These are phyloP conservation scores for Lepidonotus clava DNA, from an alignment of 2,888 invertebrate species.

Conservation along the genomic window DNA sequence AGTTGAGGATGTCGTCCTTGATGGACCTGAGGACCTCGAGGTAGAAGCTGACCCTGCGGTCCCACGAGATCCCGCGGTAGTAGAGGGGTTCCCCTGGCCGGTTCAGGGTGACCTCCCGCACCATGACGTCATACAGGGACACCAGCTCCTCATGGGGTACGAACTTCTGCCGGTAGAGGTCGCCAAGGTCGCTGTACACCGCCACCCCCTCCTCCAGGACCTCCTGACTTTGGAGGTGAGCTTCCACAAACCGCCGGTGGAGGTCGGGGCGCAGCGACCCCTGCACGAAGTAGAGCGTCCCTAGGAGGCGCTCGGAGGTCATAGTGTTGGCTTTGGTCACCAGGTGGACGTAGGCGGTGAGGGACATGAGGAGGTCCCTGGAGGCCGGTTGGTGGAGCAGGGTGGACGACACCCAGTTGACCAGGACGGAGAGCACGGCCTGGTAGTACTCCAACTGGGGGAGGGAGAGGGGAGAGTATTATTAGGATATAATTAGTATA, in stretches of 20 bases:
- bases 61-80: background rate
- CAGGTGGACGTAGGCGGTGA: background rate
- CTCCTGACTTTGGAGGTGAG: no score
- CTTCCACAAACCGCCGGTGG: background rate
- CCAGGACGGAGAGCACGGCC: background rate
- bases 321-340: background rate
- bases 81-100: background rate
- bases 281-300: constrained; percentile 20
- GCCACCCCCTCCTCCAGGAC: background rate
- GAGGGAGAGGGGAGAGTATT: no score
- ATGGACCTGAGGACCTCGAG: background rate
- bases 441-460: constrained; percentile 27
- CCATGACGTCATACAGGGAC: background rate
- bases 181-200: background rate
- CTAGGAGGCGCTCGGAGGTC: background rate
- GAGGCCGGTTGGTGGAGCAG: background rate
- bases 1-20: background rate
- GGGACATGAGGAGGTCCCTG: background rate
- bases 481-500: no score
- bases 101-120: background rate
- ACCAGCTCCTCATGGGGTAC: background rate
- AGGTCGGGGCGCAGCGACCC: background rate
- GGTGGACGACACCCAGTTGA: background rate
- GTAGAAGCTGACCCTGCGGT: background rate
- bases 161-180: background rate